A percentile compares a stretch with the other conserved stretches of the same genome.
Conservation (phyloP, 2,888 invertebrate genomes). For the Eulithis prunata region DNA sequence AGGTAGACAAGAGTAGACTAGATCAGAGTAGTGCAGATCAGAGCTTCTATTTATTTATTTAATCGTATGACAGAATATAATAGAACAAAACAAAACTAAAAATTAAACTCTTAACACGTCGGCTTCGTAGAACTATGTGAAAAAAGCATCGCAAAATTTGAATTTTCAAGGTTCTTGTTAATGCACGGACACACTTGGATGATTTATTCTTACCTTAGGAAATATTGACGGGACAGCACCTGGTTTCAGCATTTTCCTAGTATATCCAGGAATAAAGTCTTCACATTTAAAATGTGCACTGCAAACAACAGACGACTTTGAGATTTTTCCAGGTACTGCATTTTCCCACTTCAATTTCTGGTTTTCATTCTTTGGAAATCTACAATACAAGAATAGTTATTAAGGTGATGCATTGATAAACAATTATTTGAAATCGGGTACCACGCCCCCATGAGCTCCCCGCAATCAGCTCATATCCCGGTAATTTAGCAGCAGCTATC, state of each 20-base stretch:
- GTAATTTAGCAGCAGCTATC: no score
- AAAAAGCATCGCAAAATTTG: not conserved
- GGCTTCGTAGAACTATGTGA: not conserved
- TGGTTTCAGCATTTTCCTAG: not conserved
- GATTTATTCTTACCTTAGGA: not conserved
- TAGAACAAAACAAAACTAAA: no score
- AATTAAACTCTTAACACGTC: not conserved
- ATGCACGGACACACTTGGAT: not conserved
- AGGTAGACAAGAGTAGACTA: not conserved
- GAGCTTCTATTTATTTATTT: no score
- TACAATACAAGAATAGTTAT: not conserved
- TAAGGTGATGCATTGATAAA: no score
- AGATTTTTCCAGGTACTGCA: conserved; percentile 1
- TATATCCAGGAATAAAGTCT: not conserved
- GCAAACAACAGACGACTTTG: not conserved
- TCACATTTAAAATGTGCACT: not conserved
- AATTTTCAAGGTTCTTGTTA: not conserved
- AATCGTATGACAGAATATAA: no score
- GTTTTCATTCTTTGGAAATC: conserved; percentile 1
- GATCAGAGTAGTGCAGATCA: not conserved
- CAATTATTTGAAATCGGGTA: no score
- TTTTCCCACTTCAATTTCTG: conserved; percentile 2
- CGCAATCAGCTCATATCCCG: no score
- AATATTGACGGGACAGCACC: not conserved
- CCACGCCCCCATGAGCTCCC: no score